phyloP scores from a whole-genome alignment of 2,113 vertebrate genomes.

The Ardeotis arabs region DNA sequence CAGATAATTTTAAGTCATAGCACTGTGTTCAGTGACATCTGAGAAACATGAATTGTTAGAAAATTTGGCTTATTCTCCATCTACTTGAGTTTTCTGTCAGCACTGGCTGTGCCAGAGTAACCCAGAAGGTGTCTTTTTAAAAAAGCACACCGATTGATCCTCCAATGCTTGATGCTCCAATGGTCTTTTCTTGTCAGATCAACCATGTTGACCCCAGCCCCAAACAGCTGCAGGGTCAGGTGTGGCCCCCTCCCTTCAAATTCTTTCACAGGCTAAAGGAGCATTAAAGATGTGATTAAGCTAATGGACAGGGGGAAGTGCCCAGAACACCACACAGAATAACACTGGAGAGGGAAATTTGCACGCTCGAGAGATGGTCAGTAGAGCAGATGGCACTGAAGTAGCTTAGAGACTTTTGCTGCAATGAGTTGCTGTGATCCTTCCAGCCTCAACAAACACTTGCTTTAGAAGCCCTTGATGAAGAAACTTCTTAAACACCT shows the following conservation, averaged over 20 bases:
- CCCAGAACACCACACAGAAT: not conserved
- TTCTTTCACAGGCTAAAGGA: not conserved
- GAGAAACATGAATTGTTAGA: not conserved
- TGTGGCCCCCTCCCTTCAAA: not conserved
- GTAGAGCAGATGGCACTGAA: not conserved
- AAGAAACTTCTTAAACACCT: not conserved
- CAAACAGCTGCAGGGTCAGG: not conserved
- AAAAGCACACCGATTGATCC: accelerated
- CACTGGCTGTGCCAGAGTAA: not conserved
- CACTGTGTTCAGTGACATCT: not conserved
- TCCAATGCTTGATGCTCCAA: not conserved
- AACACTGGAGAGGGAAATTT: not conserved
- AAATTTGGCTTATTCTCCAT: not conserved
- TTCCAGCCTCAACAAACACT: not conserved
- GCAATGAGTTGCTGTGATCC: not conserved
- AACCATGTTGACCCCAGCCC: not conserved
- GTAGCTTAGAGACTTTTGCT: not conserved
- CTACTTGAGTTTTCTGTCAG: not conserved
- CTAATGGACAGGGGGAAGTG: not conserved
- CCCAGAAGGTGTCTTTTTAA: not conserved
- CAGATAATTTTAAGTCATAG: not conserved
- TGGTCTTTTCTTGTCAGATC: not conserved
- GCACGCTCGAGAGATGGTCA: not conserved
- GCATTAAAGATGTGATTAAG: not conserved
- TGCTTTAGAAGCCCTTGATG: not conserved